phyloP scores from a whole-genome alignment of 2,113 vertebrate genomes.

The Coreoperca whiteheadi region DNA sequence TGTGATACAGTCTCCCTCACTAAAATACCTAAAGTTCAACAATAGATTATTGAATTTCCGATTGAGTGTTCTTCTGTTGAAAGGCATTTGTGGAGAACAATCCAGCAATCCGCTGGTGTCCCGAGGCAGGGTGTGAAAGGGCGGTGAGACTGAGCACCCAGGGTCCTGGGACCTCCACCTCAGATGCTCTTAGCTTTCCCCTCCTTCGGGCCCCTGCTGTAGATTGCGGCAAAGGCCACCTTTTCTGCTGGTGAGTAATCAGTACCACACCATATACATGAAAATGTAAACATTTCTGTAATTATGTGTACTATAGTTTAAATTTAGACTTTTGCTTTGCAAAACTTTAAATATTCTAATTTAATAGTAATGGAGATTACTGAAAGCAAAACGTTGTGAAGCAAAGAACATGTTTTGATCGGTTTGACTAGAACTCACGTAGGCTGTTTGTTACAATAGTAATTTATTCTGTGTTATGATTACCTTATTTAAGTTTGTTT shows the following conservation, averaged over 20 bases:
- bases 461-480: background rate
- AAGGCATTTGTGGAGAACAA: constrained; percentile 99
- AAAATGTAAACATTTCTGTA: background rate
- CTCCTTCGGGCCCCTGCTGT: constrained; percentile 95
- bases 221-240: constrained; percentile 97
- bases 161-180: constrained; percentile 87
- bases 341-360: background rate
- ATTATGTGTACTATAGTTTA: background rate
- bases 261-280: background rate
- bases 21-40: background rate
- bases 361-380: background rate
- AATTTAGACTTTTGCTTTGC: background rate
- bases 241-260: constrained; percentile 96
- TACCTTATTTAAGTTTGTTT: too few species aligned
- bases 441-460: background rate
- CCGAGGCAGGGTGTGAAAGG: constrained; percentile 94
- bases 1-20: background rate
- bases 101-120: constrained; percentile 98
- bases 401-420: background rate
- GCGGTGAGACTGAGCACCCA: constrained; percentile 93
- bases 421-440: background rate
- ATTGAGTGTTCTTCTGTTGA: constrained; percentile 22
- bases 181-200: constrained; percentile 92
- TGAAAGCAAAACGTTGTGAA: background rate
- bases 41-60: background rate